phyloP scores from a whole-genome alignment of 2,888 invertebrate species.

The Acronicta leporina region DNA sequence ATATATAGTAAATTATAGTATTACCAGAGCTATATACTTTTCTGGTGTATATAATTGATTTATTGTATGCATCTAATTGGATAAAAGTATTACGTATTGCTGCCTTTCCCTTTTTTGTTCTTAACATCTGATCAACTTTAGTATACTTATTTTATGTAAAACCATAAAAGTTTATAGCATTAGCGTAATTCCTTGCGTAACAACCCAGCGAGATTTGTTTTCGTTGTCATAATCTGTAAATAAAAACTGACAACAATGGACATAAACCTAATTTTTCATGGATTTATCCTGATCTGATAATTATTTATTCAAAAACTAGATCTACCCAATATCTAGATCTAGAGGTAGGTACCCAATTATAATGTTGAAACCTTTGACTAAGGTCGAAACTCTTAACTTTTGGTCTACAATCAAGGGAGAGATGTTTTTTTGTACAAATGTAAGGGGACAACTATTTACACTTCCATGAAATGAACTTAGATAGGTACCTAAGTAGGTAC shows the following conservation, averaged over 20 bases:
- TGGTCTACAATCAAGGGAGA: too few relatives aligned
- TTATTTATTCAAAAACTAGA: neutral
- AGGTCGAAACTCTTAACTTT: too few relatives aligned
- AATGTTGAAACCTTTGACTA: too few relatives aligned
- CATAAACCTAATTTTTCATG: neutral
- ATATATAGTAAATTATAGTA: neutral
- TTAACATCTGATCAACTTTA: slow-evolving; percentile 19
- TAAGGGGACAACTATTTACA: too few relatives aligned
- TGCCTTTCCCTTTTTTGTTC: slow-evolving; percentile 48
- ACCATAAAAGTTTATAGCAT: slow-evolving; percentile 14
- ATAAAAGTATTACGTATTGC: slow-evolving; percentile 15
- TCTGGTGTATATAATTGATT: neutral
- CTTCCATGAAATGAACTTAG: too few relatives aligned
- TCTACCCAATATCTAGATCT: too few relatives aligned
- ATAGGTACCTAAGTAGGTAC: too few relatives aligned
- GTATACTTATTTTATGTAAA: slow-evolving; percentile 12
- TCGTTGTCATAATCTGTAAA: neutral
- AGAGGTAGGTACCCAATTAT: too few relatives aligned
- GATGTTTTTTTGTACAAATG: too few relatives aligned
- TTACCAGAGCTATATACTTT: slow-evolving; percentile 1
- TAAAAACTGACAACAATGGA: neutral
- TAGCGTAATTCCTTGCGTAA: slow-evolving; percentile 21
- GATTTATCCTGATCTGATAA: too few relatives aligned
- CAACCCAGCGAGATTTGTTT: slow-evolving; percentile 4
- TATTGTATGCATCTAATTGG: neutral